These are phyloP conservation scores for Gallirallus australis DNA, from an alignment of 2,797 vertebrate genomes.

Conservation along the genomic window DNA sequence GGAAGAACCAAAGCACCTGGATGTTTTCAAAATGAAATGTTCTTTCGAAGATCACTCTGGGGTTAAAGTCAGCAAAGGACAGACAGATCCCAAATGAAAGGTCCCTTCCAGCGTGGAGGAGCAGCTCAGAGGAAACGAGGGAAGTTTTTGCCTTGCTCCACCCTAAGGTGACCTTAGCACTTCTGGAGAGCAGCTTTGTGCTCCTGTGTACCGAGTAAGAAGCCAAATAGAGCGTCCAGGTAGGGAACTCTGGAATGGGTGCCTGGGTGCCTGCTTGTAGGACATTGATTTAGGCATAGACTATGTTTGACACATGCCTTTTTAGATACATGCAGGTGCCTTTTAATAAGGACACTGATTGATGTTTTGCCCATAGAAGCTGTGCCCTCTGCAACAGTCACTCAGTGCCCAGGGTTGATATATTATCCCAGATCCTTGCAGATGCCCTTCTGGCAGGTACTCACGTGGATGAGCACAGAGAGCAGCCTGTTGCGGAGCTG, in stretches of 20 bases:
- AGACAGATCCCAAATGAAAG: background rate
- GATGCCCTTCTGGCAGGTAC: background rate
- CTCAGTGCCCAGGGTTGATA: background rate
- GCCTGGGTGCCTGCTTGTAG: background rate
- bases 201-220: background rate
- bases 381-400: background rate
- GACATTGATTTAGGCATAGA: background rate
- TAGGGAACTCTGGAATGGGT: background rate
- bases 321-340: background rate
- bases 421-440: background rate
- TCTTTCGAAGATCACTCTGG: background rate
- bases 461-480: conserved; percentile 48
- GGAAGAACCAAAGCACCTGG: background rate
- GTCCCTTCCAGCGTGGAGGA: background rate
- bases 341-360: background rate
- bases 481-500: conserved; percentile 79
- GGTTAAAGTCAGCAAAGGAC: background rate
- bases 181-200: background rate
- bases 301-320: background rate
- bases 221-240: background rate
- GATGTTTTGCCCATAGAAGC: background rate
- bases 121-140: background rate
- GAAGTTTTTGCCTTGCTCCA: background rate
- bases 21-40: background rate
- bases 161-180: background rate